Evolutionary conservation across 1,140 invertebrate species (phyloP).

Genomic region (Pseudomyrmex cubaensis): DNA sequence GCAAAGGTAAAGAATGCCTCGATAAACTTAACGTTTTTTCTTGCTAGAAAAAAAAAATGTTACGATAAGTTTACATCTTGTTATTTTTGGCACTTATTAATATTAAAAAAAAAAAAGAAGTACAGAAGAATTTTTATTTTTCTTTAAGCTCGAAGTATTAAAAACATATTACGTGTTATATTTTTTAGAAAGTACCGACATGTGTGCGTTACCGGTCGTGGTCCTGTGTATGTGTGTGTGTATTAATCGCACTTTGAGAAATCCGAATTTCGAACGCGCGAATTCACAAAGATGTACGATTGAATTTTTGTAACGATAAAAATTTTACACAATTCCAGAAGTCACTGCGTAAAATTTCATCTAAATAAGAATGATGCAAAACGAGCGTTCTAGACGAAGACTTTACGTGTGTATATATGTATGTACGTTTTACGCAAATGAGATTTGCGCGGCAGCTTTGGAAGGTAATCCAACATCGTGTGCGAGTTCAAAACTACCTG

Average conservation of each 20-base stretch:
- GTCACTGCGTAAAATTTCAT: background rate
- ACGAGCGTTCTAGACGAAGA: background rate
- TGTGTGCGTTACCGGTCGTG: too few relatives aligned
- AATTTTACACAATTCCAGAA: background rate
- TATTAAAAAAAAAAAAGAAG: background rate
- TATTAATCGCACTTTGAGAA: background rate
- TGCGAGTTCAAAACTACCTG: slow-evolving; percentile 14
- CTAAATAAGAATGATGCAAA: slow-evolving; percentile 15
- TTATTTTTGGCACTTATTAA: slow-evolving; percentile 49
- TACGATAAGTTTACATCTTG: slow-evolving; percentile 2
- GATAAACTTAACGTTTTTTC: background rate
- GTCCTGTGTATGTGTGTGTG: too few relatives aligned
- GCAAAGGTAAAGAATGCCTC: background rate
- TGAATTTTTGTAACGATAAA: background rate
- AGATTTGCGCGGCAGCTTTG: slow-evolving; percentile 3
- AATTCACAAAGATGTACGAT: background rate
- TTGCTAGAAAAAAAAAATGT: background rate
- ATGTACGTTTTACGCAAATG: slow-evolving; percentile 19
- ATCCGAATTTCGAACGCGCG: background rate
- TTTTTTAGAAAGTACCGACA: too few relatives aligned
- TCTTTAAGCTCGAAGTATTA: background rate
- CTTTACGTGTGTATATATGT: background rate
- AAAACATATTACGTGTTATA: too few relatives aligned
- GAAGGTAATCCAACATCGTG: slow-evolving; percentile 10
- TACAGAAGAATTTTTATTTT: background rate